phyloP scores from a whole-genome alignment of 2,797 vertebrate genomes.

The Phalanger gymnotis region DNA sequence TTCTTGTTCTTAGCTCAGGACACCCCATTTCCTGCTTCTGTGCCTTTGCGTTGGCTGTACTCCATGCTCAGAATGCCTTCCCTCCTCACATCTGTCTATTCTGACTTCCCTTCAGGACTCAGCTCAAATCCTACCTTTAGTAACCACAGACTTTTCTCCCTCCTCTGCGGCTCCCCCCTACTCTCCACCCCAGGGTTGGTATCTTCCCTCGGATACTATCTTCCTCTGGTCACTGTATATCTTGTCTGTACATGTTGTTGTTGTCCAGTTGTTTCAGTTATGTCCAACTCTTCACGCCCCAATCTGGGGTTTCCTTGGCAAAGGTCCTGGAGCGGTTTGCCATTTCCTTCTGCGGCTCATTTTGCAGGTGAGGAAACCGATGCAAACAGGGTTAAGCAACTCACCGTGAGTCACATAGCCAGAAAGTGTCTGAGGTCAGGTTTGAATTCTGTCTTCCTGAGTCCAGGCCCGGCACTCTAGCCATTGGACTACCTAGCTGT shows the following conservation, averaged over 20 bases:
- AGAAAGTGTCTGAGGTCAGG: no score
- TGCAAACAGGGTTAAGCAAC: background rate
- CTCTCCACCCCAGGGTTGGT: background rate
- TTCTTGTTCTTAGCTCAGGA: background rate
- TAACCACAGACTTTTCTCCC: background rate
- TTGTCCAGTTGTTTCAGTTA: background rate
- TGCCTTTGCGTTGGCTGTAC: background rate
- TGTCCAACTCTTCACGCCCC: background rate
- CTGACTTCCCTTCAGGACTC: background rate
- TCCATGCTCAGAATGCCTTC: background rate
- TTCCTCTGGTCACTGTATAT: background rate
- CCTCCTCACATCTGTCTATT: background rate
- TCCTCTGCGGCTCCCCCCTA: background rate
- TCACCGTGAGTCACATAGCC: background rate
- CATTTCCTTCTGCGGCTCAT: background rate
- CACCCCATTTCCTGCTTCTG: background rate
- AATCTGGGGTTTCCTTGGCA: background rate
- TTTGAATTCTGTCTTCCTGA: background rate
- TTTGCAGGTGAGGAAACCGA: background rate
- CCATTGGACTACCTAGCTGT: background rate
- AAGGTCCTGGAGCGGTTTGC: background rate
- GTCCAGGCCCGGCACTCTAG: background rate
- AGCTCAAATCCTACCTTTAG: background rate
- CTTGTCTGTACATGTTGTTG: background rate
- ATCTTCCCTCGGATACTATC: background rate